These are phyloP conservation scores for Amazona vittata DNA, from an alignment of 2,113 vertebrate species.

Conservation along the genomic window DNA sequence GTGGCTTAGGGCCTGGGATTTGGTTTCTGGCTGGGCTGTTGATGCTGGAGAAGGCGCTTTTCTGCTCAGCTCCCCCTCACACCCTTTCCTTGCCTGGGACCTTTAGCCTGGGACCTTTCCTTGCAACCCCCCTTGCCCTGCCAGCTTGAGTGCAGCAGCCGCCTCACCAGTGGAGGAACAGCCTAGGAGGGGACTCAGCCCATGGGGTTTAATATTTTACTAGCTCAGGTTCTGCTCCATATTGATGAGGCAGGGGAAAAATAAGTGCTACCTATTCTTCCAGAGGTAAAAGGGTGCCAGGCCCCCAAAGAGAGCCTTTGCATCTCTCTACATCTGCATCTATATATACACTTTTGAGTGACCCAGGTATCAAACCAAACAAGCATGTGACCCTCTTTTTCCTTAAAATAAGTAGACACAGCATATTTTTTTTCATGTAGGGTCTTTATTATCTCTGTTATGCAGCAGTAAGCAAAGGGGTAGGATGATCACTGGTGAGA, in stretches of 20 bases:
- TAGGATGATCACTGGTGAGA: neutral
- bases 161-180: rapidly evolving
- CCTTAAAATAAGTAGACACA: neutral
- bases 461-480: neutral
- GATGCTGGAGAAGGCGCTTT: neutral
- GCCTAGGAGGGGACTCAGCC: too few species aligned
- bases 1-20: neutral
- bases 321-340: neutral
- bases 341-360: neutral
- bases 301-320: neutral
- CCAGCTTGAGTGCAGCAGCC: rapidly evolving
- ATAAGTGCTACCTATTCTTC: neutral
- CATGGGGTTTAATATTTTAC: neutral
- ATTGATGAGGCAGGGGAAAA: neutral
- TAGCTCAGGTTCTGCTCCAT: neutral
- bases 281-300: neutral
- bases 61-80: neutral
- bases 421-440: neutral
- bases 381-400: neutral
- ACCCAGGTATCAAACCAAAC: neutral
- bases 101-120: rapidly evolving
- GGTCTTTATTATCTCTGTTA: neutral
- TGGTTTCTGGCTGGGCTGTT: neutral
- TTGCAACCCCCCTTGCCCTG: rapidly evolving
- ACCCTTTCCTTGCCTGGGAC: neutral